Evolutionary conservation across 2,113 vertebrate genomes (phyloP).

Genomic region (Cynocephalus volans): DNA sequence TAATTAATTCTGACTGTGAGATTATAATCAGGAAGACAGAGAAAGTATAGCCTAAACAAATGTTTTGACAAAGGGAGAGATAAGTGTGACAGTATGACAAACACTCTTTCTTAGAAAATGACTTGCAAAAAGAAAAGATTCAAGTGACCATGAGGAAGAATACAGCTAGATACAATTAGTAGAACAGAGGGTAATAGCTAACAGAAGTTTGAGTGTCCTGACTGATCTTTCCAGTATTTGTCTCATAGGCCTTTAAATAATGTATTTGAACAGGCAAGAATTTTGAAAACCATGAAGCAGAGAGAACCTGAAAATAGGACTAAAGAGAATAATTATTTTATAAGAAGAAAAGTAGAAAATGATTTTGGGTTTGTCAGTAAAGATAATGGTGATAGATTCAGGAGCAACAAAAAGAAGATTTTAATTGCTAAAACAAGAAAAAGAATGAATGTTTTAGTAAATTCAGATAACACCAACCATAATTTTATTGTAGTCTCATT

Average conservation of each 20-base stretch:
- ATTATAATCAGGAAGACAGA: slow-evolving; percentile 18
- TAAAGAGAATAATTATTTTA: slow-evolving; percentile 30
- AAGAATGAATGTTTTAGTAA: neutral
- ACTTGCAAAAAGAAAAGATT: neutral
- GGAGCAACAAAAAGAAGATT: neutral
- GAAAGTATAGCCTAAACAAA: neutral
- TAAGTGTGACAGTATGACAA: neutral
- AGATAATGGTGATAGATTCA: neutral
- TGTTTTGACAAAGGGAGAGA: slow-evolving; percentile 9
- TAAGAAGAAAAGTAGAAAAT: slow-evolving; percentile 19
- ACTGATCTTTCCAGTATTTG: neutral
- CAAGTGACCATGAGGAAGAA: neutral
- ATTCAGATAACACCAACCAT: neutral
- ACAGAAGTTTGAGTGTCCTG: neutral
- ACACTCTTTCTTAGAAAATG: slow-evolving; percentile 29
- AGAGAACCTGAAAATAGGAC: slow-evolving; percentile 33
- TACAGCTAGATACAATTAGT: neutral
- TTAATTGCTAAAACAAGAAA: slow-evolving; percentile 15
- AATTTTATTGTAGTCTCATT: neutral
- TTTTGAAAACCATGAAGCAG: slow-evolving; percentile 23
- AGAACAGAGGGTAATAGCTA: neutral
- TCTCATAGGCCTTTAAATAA: slow-evolving; percentile 24
- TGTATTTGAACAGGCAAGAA: neutral
- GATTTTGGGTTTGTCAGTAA: neutral
- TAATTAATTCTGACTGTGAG: slow-evolving; percentile 40